Conservation (phyloP, 2,888 invertebrate genomes). For the Drosophila mercatorum region DNA sequence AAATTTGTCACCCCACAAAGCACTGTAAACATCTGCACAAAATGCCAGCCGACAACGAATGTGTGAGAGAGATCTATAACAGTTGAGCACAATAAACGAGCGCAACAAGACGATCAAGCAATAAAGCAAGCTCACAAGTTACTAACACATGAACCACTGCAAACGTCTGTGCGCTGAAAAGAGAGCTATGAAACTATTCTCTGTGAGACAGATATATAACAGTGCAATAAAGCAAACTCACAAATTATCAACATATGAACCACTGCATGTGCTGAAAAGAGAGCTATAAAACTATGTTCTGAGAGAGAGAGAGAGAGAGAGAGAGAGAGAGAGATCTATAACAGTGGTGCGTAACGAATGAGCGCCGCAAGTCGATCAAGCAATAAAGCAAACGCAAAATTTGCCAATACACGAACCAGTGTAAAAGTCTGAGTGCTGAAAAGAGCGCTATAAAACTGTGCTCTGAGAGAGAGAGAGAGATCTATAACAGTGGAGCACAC, state of each 20-base stretch:
- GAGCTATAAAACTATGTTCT: not conserved
- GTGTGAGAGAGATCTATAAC: not conserved
- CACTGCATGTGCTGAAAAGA: conserved; percentile 7
- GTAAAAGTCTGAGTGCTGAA: not conserved
- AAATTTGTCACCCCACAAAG: not conserved
- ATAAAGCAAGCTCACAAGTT: not conserved
- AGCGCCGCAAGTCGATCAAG: too few relatives aligned
- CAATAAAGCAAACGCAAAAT: too few relatives aligned
- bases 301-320: not conserved
- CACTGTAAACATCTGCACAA: not conserved
- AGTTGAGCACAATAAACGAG: conserved; percentile 15
- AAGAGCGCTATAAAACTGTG: conserved; percentile 2
- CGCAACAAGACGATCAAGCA: not conserved
- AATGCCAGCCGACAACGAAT: not conserved
- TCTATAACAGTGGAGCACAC: too few relatives aligned
- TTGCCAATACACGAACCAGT: not conserved
- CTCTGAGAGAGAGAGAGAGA: not conserved
- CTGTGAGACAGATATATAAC: not conserved
- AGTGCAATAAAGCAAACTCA: not conserved
- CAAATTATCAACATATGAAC: not conserved
- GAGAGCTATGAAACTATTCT: not conserved
- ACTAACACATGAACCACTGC: not conserved
- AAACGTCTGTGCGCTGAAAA: not conserved
- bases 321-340: not conserved
- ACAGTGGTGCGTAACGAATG: too few relatives aligned